Evolutionary conservation across 1,140 invertebrate species (phyloP).

Genomic region (Eumaeus atala): DNA sequence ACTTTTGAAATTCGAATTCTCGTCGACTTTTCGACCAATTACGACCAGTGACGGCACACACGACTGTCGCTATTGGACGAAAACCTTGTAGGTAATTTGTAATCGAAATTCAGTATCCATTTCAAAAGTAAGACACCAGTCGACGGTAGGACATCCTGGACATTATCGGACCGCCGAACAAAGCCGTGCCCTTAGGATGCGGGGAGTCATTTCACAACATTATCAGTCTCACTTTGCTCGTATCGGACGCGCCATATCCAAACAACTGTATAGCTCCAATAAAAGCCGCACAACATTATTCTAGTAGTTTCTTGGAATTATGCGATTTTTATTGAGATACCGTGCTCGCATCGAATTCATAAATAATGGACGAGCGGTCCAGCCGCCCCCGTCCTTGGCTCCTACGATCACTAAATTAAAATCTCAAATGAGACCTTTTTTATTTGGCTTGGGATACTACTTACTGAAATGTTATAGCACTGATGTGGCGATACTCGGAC

Average conservation of each 20-base stretch:
- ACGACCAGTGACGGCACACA: not conserved
- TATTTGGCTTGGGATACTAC: slow-evolving; percentile 46
- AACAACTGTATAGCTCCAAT: slow-evolving; percentile 38
- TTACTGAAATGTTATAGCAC: slow-evolving; percentile 31
- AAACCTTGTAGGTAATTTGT: not conserved
- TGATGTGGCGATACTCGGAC: slow-evolving; percentile 24
- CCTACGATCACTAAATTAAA: slow-evolving; percentile 53
- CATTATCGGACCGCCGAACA: slow-evolving; percentile 9
- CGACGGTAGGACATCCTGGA: slow-evolving; percentile 1
- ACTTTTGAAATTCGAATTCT: slow-evolving; percentile 12
- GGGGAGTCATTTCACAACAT: slow-evolving; percentile 43
- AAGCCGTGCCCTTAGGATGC: slow-evolving; percentile 12
- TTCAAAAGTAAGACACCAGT: slow-evolving; percentile 8
- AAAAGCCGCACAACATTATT: slow-evolving; percentile 38
- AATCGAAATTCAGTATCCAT: slow-evolving; percentile 3
- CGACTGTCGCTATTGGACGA: not conserved
- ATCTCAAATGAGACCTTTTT: slow-evolving; percentile 45
- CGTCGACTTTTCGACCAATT: slow-evolving; percentile 2
- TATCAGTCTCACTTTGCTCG: slow-evolving; percentile 73
- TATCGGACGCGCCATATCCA: slow-evolving; percentile 57
- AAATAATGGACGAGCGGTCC: slow-evolving; percentile 56
- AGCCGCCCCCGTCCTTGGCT: slow-evolving; percentile 46
- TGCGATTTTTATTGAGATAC: slow-evolving; percentile 37
- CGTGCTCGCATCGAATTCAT: slow-evolving; percentile 46
- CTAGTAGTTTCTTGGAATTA: slow-evolving; percentile 25